These are phyloP conservation scores for Clarias batrachus DNA, from an alignment of 2,113 vertebrate species.

Conservation along the genomic window DNA sequence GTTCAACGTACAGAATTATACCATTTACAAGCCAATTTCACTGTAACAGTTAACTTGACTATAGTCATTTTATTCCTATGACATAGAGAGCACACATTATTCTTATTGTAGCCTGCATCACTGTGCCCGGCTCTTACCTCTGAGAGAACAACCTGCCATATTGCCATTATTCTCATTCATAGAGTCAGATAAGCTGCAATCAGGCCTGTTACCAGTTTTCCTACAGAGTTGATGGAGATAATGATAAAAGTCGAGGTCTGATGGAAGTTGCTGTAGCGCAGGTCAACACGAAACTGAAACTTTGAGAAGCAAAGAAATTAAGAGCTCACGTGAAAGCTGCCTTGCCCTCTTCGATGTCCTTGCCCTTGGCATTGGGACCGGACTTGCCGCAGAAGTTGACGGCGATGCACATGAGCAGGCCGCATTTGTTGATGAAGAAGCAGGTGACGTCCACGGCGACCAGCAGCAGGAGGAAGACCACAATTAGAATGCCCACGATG, in stretches of 20 bases:
- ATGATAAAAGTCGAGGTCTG: conserved; percentile 22
- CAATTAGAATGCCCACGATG: conserved; percentile 94
- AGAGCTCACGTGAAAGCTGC: conserved; percentile 92
- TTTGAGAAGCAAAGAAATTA: background rate
- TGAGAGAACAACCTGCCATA: conserved; percentile 30
- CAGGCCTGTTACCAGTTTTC: conserved; percentile 35
- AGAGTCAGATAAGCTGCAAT: conserved; percentile 32
- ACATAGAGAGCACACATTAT: conserved; percentile 13
- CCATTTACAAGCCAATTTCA: conserved; percentile 21
- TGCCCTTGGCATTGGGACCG: conserved; percentile 87
- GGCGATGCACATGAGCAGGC: conserved; percentile 96
- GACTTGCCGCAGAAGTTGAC: conserved; percentile 95
- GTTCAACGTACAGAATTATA: background rate
- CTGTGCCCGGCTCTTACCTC: conserved; percentile 31
- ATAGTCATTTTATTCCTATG: background rate
- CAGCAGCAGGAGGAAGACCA: conserved; percentile 89
- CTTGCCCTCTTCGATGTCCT: conserved; percentile 97
- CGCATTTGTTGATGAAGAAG: conserved; percentile 98
- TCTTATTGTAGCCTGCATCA: conserved; percentile 8
- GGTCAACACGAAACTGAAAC: background rate
- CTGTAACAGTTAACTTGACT: background rate
- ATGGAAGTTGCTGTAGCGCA: conserved; percentile 15
- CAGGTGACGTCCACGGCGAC: conserved; percentile 92
- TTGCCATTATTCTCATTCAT: conserved; percentile 46
- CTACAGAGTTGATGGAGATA: conserved; percentile 32